phyloP scores from a whole-genome alignment of 1,140 invertebrate genomes.

The Cotesia vestalis region DNA sequence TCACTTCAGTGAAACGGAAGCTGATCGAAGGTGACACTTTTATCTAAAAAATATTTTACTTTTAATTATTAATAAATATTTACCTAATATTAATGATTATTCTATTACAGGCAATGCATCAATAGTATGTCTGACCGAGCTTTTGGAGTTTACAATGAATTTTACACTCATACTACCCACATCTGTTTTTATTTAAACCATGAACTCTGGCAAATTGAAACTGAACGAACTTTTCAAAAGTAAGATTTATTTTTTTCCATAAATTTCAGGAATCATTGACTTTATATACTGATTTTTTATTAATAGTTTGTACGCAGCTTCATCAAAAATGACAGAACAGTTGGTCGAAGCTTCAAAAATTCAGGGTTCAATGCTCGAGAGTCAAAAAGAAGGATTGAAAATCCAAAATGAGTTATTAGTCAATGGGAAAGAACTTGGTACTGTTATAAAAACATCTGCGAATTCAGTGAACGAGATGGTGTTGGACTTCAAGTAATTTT shows the following conservation, averaged over 20 bases:
- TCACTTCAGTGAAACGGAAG: slow-evolving; percentile 55
- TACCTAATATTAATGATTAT: slow-evolving; percentile 21
- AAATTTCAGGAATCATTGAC: slow-evolving; percentile 44
- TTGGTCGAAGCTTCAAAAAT: slow-evolving; percentile 69
- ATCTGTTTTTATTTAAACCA: slow-evolving; percentile 75
- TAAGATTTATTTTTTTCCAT: slow-evolving; percentile 51
- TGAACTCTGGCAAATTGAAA: slow-evolving; percentile 74
- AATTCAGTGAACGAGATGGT: slow-evolving; percentile 65
- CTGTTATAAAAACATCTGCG: slow-evolving; percentile 51
- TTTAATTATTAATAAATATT: not conserved
- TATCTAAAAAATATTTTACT: not conserved
- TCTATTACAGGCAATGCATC: slow-evolving; percentile 65
- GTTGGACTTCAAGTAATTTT: slow-evolving; percentile 63
- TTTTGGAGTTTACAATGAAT: slow-evolving; percentile 72
- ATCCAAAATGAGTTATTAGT: slow-evolving; percentile 55
- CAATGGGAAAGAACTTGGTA: slow-evolving; percentile 54
- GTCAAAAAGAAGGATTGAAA: slow-evolving; percentile 56
- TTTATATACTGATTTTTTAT: slow-evolving; percentile 44
- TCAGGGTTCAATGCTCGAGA: slow-evolving; percentile 67
- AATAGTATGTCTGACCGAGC: slow-evolving; percentile 69
- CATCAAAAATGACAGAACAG: slow-evolving; percentile 65
- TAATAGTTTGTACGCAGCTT: slow-evolving; percentile 63
- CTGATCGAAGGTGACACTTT: slow-evolving; percentile 51
- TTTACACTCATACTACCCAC: slow-evolving; percentile 76
- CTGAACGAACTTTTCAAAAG: slow-evolving; percentile 68